Percentiles rank a stretch among this genome's conserved stretches.
These are phyloP conservation scores for Cordylochernes scorpioides DNA, from an alignment of 2,888 invertebrate species.

Conservation along the genomic window DNA sequence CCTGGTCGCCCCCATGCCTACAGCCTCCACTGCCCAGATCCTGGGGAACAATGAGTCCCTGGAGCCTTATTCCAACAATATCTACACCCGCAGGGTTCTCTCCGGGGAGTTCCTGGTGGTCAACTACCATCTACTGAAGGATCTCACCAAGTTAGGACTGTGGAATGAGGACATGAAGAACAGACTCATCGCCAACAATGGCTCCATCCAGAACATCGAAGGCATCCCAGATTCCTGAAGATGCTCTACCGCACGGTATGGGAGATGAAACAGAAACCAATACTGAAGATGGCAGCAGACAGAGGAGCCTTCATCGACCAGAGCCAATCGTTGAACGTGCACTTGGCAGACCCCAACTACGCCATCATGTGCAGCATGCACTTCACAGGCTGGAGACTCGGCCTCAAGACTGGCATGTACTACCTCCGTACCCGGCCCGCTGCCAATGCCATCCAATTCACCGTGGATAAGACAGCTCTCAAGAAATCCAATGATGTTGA, in stretches of 20 bases:
- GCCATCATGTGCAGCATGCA: slow-evolving; percentile 90
- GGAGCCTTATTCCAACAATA: slow-evolving; percentile 92
- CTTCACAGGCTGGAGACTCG: slow-evolving; percentile 83
- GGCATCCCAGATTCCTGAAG: slow-evolving; percentile 58
- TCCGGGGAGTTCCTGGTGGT: slow-evolving; percentile 82
- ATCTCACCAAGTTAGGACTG: slow-evolving; percentile 60
- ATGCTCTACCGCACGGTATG: slow-evolving; percentile 82
- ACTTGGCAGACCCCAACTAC: slow-evolving; percentile 77
- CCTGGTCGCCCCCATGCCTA: slow-evolving; percentile 88
- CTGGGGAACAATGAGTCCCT: slow-evolving; percentile 94
- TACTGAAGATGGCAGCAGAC: slow-evolving; percentile 90
- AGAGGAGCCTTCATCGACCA: slow-evolving; percentile 95
- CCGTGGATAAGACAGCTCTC: slow-evolving; percentile 59
- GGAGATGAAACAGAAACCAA: slow-evolving; percentile 78
- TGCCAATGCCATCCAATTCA: slow-evolving; percentile 85
- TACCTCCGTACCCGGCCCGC: slow-evolving; percentile 88
- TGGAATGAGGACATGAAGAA: slow-evolving; percentile 94
- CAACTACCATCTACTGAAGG: slow-evolving; percentile 76
- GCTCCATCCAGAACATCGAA: slow-evolving; percentile 57
- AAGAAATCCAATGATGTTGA: slow-evolving; percentile 17
- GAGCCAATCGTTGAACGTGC: slow-evolving; percentile 89
- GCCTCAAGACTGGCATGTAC: slow-evolving; percentile 97
- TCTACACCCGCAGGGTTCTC: slow-evolving; percentile 70
- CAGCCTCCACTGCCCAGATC: slow-evolving; percentile 95
- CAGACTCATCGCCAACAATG: slow-evolving; percentile 60